Conservation (phyloP, 2,113 vertebrate genomes). For the Pollimyrus isidori region DNA sequence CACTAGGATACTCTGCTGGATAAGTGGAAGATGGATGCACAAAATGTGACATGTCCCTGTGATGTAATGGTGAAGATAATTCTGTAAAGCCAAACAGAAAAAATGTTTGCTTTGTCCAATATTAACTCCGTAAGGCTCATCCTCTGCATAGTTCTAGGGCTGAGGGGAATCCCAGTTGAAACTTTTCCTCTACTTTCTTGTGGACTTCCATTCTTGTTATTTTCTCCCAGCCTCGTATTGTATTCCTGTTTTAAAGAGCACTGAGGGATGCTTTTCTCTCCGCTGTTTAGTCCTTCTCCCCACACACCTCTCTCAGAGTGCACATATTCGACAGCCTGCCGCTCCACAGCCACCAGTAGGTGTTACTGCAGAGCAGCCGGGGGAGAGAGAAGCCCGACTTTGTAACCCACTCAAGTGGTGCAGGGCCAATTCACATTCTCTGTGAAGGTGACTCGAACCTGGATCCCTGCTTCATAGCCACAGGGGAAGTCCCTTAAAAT, state of each 20-base stretch:
- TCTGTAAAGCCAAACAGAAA: neutral
- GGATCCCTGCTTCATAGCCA: neutral
- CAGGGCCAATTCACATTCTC: neutral
- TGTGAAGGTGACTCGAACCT: neutral
- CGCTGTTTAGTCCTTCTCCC: neutral
- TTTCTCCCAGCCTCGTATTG: neutral
- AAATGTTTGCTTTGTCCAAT: neutral
- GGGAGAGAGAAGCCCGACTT: neutral
- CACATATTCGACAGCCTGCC: neutral
- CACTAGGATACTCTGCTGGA: neutral
- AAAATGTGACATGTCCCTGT: neutral
- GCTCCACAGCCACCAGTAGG: neutral
- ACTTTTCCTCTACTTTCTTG: neutral
- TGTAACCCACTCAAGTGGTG: neutral
- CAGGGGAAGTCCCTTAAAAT: neutral
- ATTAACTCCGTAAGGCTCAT: neutral
- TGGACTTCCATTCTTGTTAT: neutral
- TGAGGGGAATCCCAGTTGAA: neutral
- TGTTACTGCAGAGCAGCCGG: neutral
- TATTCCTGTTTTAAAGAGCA: neutral
- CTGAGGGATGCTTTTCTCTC: neutral
- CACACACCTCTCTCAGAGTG: neutral
- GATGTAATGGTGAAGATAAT: neutral
- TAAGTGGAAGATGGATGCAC: neutral
- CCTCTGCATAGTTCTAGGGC: neutral